Percentiles rank a stretch among this genome's conserved stretches.
Evolutionary conservation across 2,888 invertebrate species (phyloP).

Genomic region (Scaptodrosophila latifasciaeformis): DNA sequence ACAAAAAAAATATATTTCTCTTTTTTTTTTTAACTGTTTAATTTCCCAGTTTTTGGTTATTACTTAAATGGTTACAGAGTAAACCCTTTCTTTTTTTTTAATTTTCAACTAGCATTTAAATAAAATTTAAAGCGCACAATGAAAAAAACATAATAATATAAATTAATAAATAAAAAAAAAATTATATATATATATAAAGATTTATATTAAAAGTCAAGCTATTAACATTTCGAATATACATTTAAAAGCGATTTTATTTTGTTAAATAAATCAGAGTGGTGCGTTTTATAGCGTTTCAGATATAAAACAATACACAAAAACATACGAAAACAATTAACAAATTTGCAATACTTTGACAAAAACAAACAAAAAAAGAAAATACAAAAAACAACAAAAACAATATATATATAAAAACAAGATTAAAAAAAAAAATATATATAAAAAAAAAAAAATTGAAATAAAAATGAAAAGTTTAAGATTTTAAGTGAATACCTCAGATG

Average conservation of each 20-base stretch:
- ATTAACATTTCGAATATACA: no score
- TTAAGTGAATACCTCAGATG: slow-evolving; percentile 33
- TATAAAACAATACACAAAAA: slow-evolving; percentile 51
- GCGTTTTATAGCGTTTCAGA: slow-evolving; percentile 57
- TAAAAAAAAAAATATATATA: slow-evolving; percentile 17
- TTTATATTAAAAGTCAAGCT: background rate
- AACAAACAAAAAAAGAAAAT: slow-evolving; percentile 16
- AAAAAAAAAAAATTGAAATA: slow-evolving; percentile 19
- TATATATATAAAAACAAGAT: background rate
- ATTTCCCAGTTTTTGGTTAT: background rate
- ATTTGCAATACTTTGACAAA: slow-evolving; percentile 26
- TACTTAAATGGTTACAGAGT: no score
- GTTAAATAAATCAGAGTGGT: slow-evolving; percentile 56
- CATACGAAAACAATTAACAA: slow-evolving; percentile 7
- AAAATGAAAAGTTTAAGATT: slow-evolving; percentile 39
- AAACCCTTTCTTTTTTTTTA: slow-evolving; percentile 15
- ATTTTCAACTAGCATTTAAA: slow-evolving; percentile 51
- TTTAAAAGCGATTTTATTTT: background rate
- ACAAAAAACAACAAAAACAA: slow-evolving; percentile 14
- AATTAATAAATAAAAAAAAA: background rate
- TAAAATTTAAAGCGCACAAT: slow-evolving; percentile 54
- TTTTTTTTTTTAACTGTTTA: slow-evolving; percentile 16
- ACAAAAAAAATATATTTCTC: slow-evolving; percentile 36
- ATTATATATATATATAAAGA: background rate
- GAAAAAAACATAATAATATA: slow-evolving; percentile 8